A percentile compares a stretch with the other conserved stretches of the same genome.
phyloP scores from a whole-genome alignment of 1,140 invertebrate genomes.

The Mizuhopecten yessoensis region DNA sequence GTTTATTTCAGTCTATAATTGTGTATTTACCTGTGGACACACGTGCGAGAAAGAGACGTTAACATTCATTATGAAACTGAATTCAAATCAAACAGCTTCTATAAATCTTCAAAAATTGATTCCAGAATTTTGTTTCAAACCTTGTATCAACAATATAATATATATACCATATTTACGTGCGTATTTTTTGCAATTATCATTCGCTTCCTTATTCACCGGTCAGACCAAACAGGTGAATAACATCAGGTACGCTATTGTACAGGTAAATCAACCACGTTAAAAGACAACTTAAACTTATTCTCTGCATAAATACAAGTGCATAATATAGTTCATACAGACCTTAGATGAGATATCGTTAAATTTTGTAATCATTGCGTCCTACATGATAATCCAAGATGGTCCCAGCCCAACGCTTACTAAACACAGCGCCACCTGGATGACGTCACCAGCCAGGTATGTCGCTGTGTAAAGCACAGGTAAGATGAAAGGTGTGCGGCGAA shows the following conservation, averaged over 20 bases:
- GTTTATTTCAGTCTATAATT: neutral
- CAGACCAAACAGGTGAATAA: neutral
- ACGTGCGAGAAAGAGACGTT: neutral
- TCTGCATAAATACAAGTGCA: neutral
- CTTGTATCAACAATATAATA: neutral
- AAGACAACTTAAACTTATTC: neutral
- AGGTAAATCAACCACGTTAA: neutral
- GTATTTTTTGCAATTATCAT: neutral
- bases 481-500: neutral
- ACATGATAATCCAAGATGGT: conserved; percentile 33
- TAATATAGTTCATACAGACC: neutral
- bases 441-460: conserved; percentile 28
- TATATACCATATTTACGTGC: neutral
- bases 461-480: neutral
- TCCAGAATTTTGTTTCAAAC: neutral
- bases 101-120: neutral
- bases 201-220: conserved; percentile 24
- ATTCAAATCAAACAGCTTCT: neutral
- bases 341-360: conserved; percentile 1
- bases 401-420: conserved; percentile 36
- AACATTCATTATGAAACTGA: neutral
- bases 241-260: neutral
- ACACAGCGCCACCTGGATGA: conserved; percentile 36
- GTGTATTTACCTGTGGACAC: neutral
- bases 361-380: conserved; percentile 38